Conservation (phyloP, 2,888 invertebrate species). For the Agrilus mali region DNA sequence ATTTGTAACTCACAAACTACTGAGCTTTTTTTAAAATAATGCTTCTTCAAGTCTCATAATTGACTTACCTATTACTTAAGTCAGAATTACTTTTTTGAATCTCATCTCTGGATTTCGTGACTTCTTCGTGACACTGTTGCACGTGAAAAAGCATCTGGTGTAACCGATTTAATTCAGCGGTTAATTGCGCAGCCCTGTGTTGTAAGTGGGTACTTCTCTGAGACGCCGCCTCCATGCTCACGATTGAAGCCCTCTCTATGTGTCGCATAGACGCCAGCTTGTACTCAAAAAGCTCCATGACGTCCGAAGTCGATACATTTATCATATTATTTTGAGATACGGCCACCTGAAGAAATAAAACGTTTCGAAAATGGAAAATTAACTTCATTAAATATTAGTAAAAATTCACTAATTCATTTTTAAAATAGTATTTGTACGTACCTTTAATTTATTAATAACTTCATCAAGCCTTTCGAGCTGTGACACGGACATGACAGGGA, state of each 20-base stretch:
- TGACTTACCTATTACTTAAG: not conserved
- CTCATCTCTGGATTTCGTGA: constrained; percentile 16
- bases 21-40: constrained; percentile 5
- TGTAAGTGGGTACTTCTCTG: constrained; percentile 38
- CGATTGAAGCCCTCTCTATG: constrained; percentile 37
- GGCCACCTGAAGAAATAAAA: constrained; percentile 23
- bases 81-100: not conserved
- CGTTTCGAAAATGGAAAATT: too few species aligned
- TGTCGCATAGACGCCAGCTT: constrained; percentile 46
- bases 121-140: constrained; percentile 38
- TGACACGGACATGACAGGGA: constrained; percentile 23
- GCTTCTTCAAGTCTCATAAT: constrained; percentile 4
- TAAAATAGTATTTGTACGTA: not conserved
- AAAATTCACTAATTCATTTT: too few species aligned
- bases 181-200: constrained; percentile 37
- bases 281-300: constrained; percentile 62
- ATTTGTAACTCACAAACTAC: not conserved
- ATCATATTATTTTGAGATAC: constrained; percentile 39
- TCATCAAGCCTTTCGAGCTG: constrained; percentile 26
- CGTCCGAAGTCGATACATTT: constrained; percentile 50
- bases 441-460: constrained; percentile 20
- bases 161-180: constrained; percentile 35
- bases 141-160: constrained; percentile 38
- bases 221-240: constrained; percentile 39
- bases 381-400: too few species aligned